Percentiles rank a stretch among this genome's conserved stretches.
phyloP scores from a whole-genome alignment of 1,140 invertebrate species.

The Rhopalosiphum maidis region DNA sequence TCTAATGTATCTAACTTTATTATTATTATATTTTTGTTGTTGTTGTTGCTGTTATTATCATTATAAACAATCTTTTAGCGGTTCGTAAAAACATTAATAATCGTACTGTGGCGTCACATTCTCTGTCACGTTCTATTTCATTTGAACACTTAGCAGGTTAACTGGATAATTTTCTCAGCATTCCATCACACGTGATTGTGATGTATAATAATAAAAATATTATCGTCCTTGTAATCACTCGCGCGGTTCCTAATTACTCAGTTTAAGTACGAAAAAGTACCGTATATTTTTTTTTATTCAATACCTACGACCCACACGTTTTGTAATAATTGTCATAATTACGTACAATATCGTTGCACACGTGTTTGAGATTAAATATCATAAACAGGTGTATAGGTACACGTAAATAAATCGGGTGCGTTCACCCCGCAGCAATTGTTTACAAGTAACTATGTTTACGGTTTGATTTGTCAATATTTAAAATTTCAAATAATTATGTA shows the following conservation, averaged over 20 bases:
- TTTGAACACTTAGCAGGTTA: not conserved
- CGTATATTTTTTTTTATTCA: not conserved
- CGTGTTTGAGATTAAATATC: not conserved
- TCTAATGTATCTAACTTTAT: too few relatives aligned
- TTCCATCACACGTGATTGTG: not conserved
- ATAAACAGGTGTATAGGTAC: not conserved
- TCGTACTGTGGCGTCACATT: not conserved
- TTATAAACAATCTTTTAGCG: not conserved
- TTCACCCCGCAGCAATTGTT: not conserved
- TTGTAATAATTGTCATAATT: not conserved
- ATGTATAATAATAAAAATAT: not conserved
- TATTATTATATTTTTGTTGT: too few relatives aligned
- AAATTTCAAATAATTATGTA: not conserved
- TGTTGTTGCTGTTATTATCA: not conserved
- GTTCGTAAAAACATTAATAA: not conserved
- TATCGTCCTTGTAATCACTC: not conserved
- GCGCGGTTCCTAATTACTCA: slow-evolving; percentile 18
- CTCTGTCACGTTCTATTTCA: slow-evolving; percentile 25
- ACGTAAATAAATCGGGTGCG: not conserved
- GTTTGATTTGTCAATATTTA: not conserved
- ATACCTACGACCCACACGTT: not conserved
- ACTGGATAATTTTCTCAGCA: not conserved
- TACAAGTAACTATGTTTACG: not conserved
- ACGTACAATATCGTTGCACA: not conserved
- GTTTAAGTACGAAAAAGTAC: not conserved